Conservation (phyloP, 2,888 invertebrate genomes). For the Leptopterna dolabrata region DNA sequence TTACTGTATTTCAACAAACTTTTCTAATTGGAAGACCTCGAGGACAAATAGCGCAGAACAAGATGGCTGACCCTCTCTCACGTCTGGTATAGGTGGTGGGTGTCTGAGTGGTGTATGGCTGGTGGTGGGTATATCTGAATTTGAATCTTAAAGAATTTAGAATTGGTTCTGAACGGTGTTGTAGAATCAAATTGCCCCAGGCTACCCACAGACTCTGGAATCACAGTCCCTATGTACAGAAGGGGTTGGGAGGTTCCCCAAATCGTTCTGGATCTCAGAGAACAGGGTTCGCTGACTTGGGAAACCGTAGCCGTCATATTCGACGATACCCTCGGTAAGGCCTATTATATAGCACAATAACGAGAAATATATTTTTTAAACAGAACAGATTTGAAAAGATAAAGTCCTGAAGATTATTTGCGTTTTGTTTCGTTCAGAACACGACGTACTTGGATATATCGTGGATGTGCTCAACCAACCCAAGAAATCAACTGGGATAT, state of each 20-base stretch:
- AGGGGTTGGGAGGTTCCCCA: conserved; percentile 82
- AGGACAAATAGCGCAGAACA: too few species aligned
- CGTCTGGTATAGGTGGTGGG: too few species aligned
- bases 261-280: conserved; percentile 79
- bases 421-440: conserved; percentile 32
- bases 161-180: background rate
- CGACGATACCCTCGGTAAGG: conserved; percentile 78
- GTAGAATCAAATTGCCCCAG: conserved; percentile 81
- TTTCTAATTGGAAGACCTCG: too few species aligned
- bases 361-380: too few species aligned
- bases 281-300: conserved; percentile 76
- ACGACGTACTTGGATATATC: conserved; percentile 17
- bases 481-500: conserved; percentile 51
- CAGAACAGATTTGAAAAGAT: too few species aligned
- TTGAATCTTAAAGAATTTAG: too few species aligned
- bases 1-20: too few species aligned
- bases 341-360: background rate
- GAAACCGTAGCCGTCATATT: conserved; percentile 78
- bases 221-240: conserved; percentile 78
- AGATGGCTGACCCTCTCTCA: too few species aligned
- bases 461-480: conserved; percentile 65
- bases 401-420: background rate
- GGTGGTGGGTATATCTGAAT: too few species aligned
- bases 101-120: too few species aligned
- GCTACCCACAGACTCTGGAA: conserved; percentile 74